A percentile compares a stretch with the other conserved stretches of the same genome.
Evolutionary conservation across 2,888 invertebrate species (phyloP).

Genomic region (Tupiocoris notatus): DNA sequence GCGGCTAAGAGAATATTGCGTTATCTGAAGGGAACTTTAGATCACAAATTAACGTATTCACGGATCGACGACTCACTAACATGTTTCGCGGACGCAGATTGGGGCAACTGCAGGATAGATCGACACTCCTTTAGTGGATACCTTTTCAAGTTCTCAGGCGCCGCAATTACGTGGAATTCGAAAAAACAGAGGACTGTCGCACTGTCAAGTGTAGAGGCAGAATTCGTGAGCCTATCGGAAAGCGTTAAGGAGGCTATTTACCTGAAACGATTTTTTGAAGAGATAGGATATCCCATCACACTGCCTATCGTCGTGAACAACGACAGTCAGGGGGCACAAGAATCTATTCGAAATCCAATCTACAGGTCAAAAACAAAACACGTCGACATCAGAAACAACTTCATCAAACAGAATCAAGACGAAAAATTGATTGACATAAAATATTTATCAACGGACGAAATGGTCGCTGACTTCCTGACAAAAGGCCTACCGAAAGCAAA

Average conservation of each 20-base stretch:
- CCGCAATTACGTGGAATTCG: background rate
- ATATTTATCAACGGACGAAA: background rate
- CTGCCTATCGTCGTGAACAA: background rate
- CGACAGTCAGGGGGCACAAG: conserved; percentile 23
- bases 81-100: conserved; percentile 34
- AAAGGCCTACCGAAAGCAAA: background rate
- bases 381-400: background rate
- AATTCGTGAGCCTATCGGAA: conserved; percentile 10
- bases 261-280: background rate
- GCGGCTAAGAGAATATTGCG: conserved; percentile 43
- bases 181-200: conserved; percentile 37
- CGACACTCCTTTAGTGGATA: background rate
- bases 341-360: background rate
- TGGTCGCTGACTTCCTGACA: conserved; percentile 19
- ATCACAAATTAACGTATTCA: conserved; percentile 20
- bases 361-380: conserved; percentile 12
- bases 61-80: conserved; percentile 7
- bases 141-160: background rate
- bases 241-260: conserved; percentile 19
- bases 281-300: background rate
- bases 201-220: conserved; percentile 33
- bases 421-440: background rate
- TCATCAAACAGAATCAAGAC: background rate
- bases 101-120: conserved; percentile 13
- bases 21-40: conserved; percentile 35